These are phyloP conservation scores for Tholera decimalis DNA, from an alignment of 2,888 invertebrate genomes.

Conservation along the genomic window DNA sequence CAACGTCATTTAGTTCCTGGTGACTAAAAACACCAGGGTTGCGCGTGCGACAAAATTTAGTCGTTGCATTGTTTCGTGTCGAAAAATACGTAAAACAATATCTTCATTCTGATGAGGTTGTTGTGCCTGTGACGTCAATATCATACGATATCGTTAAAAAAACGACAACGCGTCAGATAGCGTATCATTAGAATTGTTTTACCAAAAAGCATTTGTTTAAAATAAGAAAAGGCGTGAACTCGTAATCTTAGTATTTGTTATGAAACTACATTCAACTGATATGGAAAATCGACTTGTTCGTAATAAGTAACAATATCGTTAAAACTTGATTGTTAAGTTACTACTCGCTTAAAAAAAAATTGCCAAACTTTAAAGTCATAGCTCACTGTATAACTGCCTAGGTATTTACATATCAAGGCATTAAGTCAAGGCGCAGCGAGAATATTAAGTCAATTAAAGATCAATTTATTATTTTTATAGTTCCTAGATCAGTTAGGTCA, in stretches of 20 bases:
- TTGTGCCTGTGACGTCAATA: conserved; percentile 52
- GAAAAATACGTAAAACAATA: neutral
- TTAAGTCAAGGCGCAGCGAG: no score
- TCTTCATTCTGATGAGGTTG: conserved; percentile 24
- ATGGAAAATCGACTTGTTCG: conserved; percentile 19
- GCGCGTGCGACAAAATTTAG: neutral
- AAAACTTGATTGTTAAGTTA: neutral
- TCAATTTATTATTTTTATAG: no score
- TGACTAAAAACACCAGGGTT: conserved; percentile 29
- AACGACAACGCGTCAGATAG: conserved; percentile 34
- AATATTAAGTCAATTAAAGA: no score
- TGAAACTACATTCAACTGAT: conserved; percentile 41
- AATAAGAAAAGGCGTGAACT: conserved; percentile 42
- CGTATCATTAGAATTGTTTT: conserved; percentile 40
- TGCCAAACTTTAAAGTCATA: no score
- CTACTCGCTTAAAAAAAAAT: neutral
- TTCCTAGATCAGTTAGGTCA: neutral
- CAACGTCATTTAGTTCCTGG: conserved; percentile 32
- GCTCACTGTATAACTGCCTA: no score
- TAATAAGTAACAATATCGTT: neutral
- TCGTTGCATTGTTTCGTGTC: neutral
- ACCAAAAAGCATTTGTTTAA: conserved; percentile 38
- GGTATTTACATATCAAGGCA: no score
- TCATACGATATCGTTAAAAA: conserved; percentile 48
- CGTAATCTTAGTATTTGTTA: conserved; percentile 35